Base-by-base conservation (phyloP, 1,140 invertebrate species). In the Brachionus plicatilis region DNA sequence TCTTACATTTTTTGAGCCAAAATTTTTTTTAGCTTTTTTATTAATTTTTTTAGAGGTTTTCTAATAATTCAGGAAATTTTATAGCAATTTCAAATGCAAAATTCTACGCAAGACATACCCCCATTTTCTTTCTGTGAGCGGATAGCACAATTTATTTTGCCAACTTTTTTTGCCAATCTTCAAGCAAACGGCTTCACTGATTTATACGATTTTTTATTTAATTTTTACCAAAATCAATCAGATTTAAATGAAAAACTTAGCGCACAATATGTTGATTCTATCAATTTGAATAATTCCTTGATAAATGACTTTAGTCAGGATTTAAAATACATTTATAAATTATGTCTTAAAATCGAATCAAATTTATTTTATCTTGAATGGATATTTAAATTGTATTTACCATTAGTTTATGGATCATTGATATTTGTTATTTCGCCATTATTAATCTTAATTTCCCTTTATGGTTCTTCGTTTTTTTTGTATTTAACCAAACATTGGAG, bases 401-500 rank as follows among this genome's bases (percentile, higher is more conserved):
- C 82, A 47, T 43, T 68, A 20, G 33, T 83, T 3, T 72, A 50
- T 53, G n/a, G 5, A 8, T 37, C 45, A 72, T 70, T 83, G 17
- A 43, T 66, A 24, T 41, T 83, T 20, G 29, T 83, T 41, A 20
- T 83, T n/a, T 47, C 68, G 33, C 82, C 82, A 7, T 11, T 27
- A 14, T 9, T 83, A n/a, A 60, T 83, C 24, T 33, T 83, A 37
- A 9, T 83, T 33, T 83, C 47, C 9, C 29, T 83, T 8, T 83
- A 83, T 45, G 65, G n/a, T 33, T 50, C 45, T 17, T 83, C 82
- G 2, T 56, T 83, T 33, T 83, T 70, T 83, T 68, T 43, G 12
- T 70, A 66, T 37, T 12, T 83, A 4, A 47, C 11, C n/a, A 83
- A 83, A 56, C 82, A 83, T 43, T 83, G 65, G 82, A 83, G 68